Conservation (phyloP, 1,140 invertebrate genomes). For the Tribolium madens region DNA sequence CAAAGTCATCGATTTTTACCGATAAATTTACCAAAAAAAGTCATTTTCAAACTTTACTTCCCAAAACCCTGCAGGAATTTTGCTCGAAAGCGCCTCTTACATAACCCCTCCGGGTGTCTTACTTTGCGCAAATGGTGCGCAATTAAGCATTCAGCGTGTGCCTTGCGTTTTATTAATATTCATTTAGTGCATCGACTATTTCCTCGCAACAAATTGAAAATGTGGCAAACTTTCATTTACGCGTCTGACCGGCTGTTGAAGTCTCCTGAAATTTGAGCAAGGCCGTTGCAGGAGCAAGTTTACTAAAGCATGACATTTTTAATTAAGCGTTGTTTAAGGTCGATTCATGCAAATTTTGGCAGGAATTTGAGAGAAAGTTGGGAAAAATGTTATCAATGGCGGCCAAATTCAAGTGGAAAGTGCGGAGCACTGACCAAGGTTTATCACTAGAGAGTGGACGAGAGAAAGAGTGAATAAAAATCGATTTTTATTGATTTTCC, state of each 20-base stretch:
- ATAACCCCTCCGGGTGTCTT: constrained; percentile 18
- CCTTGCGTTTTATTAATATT: constrained; percentile 37
- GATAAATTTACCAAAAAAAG: not conserved
- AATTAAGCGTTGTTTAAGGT: not conserved
- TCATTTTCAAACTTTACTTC: not conserved
- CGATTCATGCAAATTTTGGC: not conserved
- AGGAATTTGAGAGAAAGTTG: constrained; percentile 1
- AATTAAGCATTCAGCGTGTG: constrained; percentile 16
- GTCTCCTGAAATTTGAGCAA: not conserved
- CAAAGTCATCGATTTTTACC: not conserved
- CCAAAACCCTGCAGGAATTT: not conserved
- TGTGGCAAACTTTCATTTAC: constrained; percentile 46
- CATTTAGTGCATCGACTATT: constrained; percentile 18
- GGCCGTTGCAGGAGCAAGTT: not conserved
- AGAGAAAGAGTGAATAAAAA: too few relatives aligned
- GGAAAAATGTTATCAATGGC: constrained; percentile 10
- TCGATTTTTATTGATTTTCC: too few relatives aligned
- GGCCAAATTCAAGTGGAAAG: constrained; percentile 3
- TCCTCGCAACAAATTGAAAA: constrained; percentile 42
- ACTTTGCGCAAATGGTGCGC: constrained; percentile 10
- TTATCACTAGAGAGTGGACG: not conserved
- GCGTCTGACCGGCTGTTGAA: not conserved
- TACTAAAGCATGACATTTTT: not conserved
- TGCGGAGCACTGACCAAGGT: not conserved
- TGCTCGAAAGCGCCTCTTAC: not conserved